phyloP scores from a whole-genome alignment of 2,113 vertebrate species.

The Rousettus leschenaultii region DNA sequence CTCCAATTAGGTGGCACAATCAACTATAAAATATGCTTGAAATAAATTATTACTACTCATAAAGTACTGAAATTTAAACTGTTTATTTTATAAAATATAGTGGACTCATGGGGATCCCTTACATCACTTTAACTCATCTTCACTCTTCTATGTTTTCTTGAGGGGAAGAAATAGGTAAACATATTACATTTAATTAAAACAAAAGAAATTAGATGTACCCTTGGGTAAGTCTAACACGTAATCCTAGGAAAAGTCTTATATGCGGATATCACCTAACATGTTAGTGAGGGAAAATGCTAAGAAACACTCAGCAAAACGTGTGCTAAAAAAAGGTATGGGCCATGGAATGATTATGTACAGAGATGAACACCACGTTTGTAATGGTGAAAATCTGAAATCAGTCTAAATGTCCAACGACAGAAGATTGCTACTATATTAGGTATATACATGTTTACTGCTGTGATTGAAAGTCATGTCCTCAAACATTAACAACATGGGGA shows the following conservation, averaged over 20 bases:
- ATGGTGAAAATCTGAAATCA: not conserved
- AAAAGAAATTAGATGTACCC: not conserved
- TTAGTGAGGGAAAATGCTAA: not conserved
- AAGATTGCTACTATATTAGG: not conserved
- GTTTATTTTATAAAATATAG: constrained; percentile 11
- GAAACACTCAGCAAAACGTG: not conserved
- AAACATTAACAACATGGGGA: not conserved
- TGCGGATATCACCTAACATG: not conserved
- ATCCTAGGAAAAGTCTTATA: not conserved
- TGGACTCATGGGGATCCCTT: not conserved
- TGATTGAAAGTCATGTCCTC: not conserved
- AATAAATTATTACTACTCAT: not conserved
- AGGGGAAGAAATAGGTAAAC: not conserved
- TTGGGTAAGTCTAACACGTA: not conserved
- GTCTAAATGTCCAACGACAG: not conserved
- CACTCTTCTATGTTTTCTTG: not conserved
- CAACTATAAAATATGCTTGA: not conserved
- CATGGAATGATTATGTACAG: not conserved
- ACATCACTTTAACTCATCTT: not conserved
- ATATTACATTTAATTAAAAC: not conserved
- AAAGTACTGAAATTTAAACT: not conserved
- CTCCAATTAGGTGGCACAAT: not conserved
- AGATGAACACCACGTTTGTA: not conserved
- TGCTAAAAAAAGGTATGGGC: not conserved
- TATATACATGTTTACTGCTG: not conserved